Conservation (phyloP, 2,797 vertebrate genomes). For the Telmatherina bonti region DNA sequence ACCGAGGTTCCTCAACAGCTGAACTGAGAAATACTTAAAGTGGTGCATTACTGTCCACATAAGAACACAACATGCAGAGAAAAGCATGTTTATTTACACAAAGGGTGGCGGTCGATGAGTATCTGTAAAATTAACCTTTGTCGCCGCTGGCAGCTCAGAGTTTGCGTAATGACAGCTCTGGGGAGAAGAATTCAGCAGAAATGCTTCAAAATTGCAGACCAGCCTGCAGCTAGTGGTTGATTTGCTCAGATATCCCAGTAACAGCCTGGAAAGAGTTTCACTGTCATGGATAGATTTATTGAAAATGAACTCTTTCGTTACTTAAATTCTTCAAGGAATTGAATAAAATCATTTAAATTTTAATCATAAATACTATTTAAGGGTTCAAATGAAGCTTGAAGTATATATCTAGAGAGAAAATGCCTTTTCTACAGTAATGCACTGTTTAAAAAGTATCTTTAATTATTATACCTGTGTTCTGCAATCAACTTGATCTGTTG, state of each 20-base stretch:
- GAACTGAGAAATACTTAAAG: constrained; percentile 1
- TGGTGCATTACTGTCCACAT: constrained; percentile 19
- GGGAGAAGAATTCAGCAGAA: constrained; percentile 52
- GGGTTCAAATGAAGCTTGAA: no score
- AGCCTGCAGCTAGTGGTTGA: constrained; percentile 48
- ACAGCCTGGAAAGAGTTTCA: constrained; percentile 11
- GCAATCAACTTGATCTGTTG: constrained; percentile 48
- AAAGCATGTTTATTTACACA: constrained; percentile 73
- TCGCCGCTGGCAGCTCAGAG: constrained; percentile 62
- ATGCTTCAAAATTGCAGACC: constrained; percentile 33
- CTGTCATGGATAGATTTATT: constrained; percentile 13
- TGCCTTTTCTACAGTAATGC: neutral
- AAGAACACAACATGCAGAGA: constrained; percentile 20
- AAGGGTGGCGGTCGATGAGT: constrained; percentile 75
- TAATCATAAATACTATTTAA: no score
- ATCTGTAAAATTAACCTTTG: constrained; percentile 71
- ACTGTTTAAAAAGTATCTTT: neutral
- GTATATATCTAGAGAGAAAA: no score
- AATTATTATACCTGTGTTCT: neutral
- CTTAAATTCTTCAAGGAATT: constrained; percentile 7
- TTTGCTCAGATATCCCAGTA: constrained; percentile 38
- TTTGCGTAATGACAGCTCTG: constrained; percentile 67
- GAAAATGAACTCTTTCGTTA: constrained; percentile 7
- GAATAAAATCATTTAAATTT: no score
- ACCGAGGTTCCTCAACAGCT: neutral